Base-by-base conservation (phyloP, 2,888 invertebrate species). In the Ligdia adustata region DNA sequence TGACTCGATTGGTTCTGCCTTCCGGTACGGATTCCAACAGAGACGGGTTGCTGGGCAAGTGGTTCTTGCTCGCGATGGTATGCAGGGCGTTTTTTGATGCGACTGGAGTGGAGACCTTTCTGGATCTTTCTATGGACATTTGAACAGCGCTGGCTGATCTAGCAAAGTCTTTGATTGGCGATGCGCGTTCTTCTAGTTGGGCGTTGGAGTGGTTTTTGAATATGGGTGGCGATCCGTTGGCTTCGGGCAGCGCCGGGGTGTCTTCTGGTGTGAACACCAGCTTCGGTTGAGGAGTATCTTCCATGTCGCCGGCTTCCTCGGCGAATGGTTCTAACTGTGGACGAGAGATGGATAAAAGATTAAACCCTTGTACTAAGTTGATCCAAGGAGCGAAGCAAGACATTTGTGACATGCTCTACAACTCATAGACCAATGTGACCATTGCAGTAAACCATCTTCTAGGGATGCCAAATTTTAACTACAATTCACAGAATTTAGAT, bases 91-190 rank as follows among this genome's bases (percentile, higher is more conserved):
- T 81, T 51, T 72, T 76, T 0, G 87, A 83, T 0, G 75, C 60
- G 0, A 65, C 75, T 0, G 85, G 79, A 0, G 88, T 82, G 1
- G 80, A 74, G 51, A 79, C 70, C 72, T 88, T 82, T 68, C 91
- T 73, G 67, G 58, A 71, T 54, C 49, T 75, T 71, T 63, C 67
- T 60, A 1, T 93, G 91, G 7, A 95, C 92, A 15, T 93, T 92
- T 0, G 41, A n/a, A 92, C 94, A 14, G 95, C 95, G 35, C 95
- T 95, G 6, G 93, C 94, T 48, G 95, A 95, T 50, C 94, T 76
- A 0, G 91, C 92, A 69, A 94, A 93, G 40, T 78, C 67, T 2
- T 66, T 70, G 13, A 56, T 72, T 0, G 70, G 65, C 0, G 72
- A 68, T 3, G 52, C 60, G 7, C 61, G 54, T 1, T 80, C 79